A percentile compares a stretch with the other conserved stretches of the same genome.
phyloP scores from a whole-genome alignment of 2,888 invertebrate species.

The Parthenolecanium corni region DNA sequence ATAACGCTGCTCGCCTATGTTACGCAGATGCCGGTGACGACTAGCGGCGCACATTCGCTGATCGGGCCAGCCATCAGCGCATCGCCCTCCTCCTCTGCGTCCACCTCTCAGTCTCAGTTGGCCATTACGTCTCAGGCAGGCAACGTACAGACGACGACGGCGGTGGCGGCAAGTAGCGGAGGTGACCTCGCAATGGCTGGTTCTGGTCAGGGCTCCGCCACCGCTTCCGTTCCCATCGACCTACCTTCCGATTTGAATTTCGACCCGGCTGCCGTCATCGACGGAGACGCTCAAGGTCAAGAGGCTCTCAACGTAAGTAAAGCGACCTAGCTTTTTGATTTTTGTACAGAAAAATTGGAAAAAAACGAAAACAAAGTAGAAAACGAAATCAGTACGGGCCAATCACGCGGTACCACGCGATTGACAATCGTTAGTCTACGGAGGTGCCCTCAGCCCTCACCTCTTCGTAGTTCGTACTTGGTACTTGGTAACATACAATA shows the following conservation, averaged over 20 bases:
- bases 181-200: neutral
- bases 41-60: slow-evolving; percentile 65
- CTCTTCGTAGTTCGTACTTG: too few relatives aligned
- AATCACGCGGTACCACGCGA: too few relatives aligned
- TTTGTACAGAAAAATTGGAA: too few relatives aligned
- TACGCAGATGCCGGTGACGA: slow-evolving; percentile 63
- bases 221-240: slow-evolving; percentile 62
- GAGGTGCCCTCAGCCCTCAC: too few relatives aligned
- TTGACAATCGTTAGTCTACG: too few relatives aligned
- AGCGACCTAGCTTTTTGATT: too few relatives aligned
- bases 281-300: slow-evolving; percentile 74
- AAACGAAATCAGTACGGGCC: too few relatives aligned
- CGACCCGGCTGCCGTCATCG: slow-evolving; percentile 85
- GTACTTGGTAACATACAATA: too few relatives aligned
- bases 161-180: neutral
- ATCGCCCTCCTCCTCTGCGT: slow-evolving; percentile 31
- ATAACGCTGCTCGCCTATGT: neutral
- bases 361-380: too few relatives aligned
- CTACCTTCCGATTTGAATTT: slow-evolving; percentile 82
- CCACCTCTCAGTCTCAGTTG: slow-evolving; percentile 31
- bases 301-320: slow-evolving; percentile 81
- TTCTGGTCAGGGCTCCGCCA: slow-evolving; percentile 26
- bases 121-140: slow-evolving; percentile 30
- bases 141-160: neutral
- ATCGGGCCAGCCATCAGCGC: slow-evolving; percentile 53